Conservation (phyloP, 2,113 vertebrate species). For the Ochotona princeps region DNA sequence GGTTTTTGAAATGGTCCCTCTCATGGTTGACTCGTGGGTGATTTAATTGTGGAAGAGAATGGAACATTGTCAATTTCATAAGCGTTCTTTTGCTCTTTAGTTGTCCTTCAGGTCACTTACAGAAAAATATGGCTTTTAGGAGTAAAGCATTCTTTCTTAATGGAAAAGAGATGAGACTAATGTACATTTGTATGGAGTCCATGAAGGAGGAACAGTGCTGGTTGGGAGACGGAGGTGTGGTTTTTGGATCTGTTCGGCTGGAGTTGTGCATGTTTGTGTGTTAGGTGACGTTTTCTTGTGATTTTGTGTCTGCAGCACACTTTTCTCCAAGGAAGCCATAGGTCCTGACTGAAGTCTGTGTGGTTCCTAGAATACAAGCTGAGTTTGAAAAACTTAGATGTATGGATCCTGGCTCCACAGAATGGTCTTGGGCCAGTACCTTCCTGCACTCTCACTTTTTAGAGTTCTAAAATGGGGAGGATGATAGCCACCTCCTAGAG, state of each 20-base stretch:
- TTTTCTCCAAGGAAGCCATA: conserved; percentile 23
- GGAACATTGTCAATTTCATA: conserved; percentile 54
- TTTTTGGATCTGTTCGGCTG: background rate
- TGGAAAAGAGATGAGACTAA: background rate
- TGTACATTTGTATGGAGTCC: conserved; percentile 29
- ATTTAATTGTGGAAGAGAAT: conserved; percentile 55
- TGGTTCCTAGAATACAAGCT: background rate
- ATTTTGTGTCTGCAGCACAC: background rate
- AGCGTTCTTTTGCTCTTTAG: conserved; percentile 34
- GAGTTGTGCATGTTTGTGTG: background rate
- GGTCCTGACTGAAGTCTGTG: background rate
- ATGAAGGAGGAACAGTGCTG: background rate
- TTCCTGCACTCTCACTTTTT: conserved; percentile 1
- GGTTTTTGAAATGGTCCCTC: conserved; percentile 57
- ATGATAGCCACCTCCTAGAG: background rate
- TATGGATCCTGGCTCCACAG: conserved; percentile 1
- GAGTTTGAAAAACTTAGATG: background rate
- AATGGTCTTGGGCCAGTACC: background rate
- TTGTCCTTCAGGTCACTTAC: conserved; percentile 48
- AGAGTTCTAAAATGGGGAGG: background rate
- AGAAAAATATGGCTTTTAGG: conserved; percentile 51
- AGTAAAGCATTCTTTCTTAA: conserved; percentile 12
- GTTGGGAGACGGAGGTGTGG: background rate
- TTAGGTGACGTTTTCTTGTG: background rate
- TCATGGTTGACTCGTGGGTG: conserved; percentile 7